Percentiles rank a stretch among this genome's conserved stretches.
Conservation (phyloP, 2,113 vertebrate species). For the Oryzias celebensis region DNA sequence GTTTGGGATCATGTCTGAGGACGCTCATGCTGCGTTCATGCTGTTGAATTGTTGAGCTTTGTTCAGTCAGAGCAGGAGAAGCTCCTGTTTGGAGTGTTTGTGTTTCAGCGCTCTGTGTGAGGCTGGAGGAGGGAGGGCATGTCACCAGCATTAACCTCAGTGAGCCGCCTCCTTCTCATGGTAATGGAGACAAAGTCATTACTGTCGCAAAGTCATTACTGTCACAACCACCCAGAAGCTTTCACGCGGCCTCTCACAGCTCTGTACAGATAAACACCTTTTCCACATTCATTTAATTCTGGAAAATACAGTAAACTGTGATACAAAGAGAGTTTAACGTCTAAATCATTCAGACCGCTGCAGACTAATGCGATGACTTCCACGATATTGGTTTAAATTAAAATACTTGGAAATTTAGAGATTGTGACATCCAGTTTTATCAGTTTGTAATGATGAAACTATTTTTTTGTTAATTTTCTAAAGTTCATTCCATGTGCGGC, state of each 20-base stretch:
- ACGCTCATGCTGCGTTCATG: too few species aligned
- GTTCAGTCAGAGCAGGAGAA: not conserved
- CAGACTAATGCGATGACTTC: too few species aligned
- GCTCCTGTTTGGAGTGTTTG: slow-evolving; percentile 3
- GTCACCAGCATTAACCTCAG: slow-evolving; percentile 10
- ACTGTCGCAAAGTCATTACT: slow-evolving; percentile 19
- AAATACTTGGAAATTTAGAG: too few species aligned
- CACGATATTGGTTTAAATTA: too few species aligned
- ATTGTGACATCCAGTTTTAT: too few species aligned
- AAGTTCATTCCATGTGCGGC: not conserved
- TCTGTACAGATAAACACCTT: not conserved
- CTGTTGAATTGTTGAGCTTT: not conserved
- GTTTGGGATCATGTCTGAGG: too few species aligned
- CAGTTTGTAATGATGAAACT: too few species aligned
- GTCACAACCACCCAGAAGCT: slow-evolving; percentile 14
- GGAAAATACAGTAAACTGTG: too few species aligned
- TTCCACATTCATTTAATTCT: too few species aligned
- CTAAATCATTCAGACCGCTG: too few species aligned
- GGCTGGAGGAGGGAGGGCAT: slow-evolving; percentile 11
- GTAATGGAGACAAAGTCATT: slow-evolving; percentile 28
- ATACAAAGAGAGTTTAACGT: too few species aligned
- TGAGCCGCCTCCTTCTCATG: slow-evolving; percentile 13
- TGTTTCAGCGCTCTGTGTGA: not conserved
- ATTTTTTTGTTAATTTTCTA: too few species aligned
- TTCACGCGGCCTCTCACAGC: not conserved